phyloP scores from a whole-genome alignment of 1,140 invertebrate species.

The Homalodisca vitripennis region DNA sequence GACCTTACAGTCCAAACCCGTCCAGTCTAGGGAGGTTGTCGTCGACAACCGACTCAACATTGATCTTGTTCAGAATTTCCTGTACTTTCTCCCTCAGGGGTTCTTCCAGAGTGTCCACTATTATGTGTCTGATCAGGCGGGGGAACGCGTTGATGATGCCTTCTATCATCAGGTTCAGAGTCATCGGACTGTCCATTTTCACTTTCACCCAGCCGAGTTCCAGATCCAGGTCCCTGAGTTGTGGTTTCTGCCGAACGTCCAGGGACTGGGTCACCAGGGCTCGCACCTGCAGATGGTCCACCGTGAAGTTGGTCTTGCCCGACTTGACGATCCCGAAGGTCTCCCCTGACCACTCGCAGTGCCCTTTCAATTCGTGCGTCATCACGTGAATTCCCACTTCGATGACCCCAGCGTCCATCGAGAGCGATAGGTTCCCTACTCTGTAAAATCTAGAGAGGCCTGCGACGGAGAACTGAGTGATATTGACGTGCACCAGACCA shows the following conservation, averaged over 20 bases:
- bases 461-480: conserved; percentile 64
- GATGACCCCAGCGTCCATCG: conserved; percentile 57
- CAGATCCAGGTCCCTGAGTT: conserved; percentile 69
- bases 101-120: conserved; percentile 77
- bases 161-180: conserved; percentile 75
- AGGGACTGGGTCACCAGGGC: conserved; percentile 69
- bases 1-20: conserved; percentile 31
- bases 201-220: conserved; percentile 71
- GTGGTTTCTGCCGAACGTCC: conserved; percentile 68
- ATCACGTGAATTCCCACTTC: conserved; percentile 69
- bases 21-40: conserved; percentile 53
- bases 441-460: conserved; percentile 78
- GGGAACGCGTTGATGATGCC: conserved; percentile 74
- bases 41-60: conserved; percentile 69
- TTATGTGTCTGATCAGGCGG: conserved; percentile 78
- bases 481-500: conserved; percentile 36
- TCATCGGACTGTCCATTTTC: conserved; percentile 65
- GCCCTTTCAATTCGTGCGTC: conserved; percentile 71
- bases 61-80: conserved; percentile 67
- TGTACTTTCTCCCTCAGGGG: conserved; percentile 67
- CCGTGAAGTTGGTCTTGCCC: conserved; percentile 65
- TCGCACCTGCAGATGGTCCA: conserved; percentile 60
- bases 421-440: conserved; percentile 71
- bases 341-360: conserved; percentile 60
- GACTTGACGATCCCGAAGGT: conserved; percentile 54